Base-by-base conservation (phyloP, 2,797 vertebrate genomes). In the Pseudochirops corinnae region DNA sequence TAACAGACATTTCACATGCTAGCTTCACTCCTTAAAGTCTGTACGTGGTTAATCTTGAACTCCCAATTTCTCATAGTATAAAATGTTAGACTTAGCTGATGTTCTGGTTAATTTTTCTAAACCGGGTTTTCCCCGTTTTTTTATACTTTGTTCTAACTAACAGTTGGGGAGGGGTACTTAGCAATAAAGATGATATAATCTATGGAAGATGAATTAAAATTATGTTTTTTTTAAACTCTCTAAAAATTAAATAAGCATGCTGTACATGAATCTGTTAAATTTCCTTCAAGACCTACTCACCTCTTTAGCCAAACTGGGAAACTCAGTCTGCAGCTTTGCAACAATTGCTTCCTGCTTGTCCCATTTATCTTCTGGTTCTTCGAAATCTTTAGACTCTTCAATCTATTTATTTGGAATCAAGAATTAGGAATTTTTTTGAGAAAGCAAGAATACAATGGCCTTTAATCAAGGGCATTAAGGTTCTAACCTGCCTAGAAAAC, bases 231-330 rank as follows among this genome's bases (percentile, higher is more conserved):
- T 39, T 39, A 82, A 82, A 46, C n/a, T 6, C 1, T 1, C 58
- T 93, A 93, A 92, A 97, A 91, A 82, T 18, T 92, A 91, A 93
- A 87, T 67, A 82, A 92, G 74, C 46, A 92, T 33, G 60, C 57
- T 93, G 58, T 39, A 56, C 5, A 90, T 3, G 12, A 91, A 92
- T 11, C 52, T 4, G 94, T 82, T 60, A 94, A 74, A 94, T 94
- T 74, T 91, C n/a, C 55, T 28, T 55, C 50, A 4, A 52, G 2
- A 16, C 94, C 12, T 92, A 92, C 98, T 98, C 97, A 99, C 99
- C 99, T 99, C 99, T 92, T 99, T 99, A 98, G 99, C 99, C 97
- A 99, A 97, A 96, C 98, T 98, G 90, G 99, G 99, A 97, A 99
- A 99, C 97, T 98, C 99, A 92, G 98, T 99, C 96, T 99, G 99